Conservation (phyloP, 1,140 invertebrate genomes). For the Drosophila hydei region DNA sequence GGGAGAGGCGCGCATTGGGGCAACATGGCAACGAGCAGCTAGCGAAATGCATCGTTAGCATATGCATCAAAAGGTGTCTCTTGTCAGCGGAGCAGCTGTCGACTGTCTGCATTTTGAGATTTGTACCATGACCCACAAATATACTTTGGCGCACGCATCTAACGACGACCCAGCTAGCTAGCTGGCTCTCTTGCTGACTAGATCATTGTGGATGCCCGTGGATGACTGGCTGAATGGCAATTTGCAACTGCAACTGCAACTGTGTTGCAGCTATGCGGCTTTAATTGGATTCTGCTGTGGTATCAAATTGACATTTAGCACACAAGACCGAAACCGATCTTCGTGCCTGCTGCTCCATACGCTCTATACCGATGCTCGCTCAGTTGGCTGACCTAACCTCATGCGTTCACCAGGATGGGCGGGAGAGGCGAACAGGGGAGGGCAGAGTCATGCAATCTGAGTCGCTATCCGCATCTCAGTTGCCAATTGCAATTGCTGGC, state of each 20-base stretch:
- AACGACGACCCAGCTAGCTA: constrained; percentile 50
- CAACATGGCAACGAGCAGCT: not conserved
- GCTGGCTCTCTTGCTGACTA: not conserved
- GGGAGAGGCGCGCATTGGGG: not conserved
- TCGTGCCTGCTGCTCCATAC: constrained; percentile 6
- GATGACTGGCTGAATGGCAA: constrained; percentile 42
- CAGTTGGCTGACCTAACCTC: constrained; percentile 70
- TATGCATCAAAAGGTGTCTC: constrained; percentile 77
- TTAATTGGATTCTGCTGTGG: constrained; percentile 75
- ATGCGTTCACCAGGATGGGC: constrained; percentile 41
- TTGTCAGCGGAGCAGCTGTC: constrained; percentile 67
- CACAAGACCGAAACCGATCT: constrained; percentile 46
- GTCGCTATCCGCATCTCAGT: constrained; percentile 24
- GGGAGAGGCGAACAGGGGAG: not conserved
- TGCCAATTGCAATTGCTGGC: constrained; percentile 55
- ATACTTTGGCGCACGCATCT: constrained; percentile 74
- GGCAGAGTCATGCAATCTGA: constrained; percentile 21
- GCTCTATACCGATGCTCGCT: constrained; percentile 26
- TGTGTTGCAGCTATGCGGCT: constrained; percentile 43
- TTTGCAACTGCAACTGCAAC: constrained; percentile 68
- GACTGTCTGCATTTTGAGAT: constrained; percentile 58
- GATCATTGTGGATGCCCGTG: not conserved
- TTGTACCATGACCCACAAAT: constrained; percentile 80
- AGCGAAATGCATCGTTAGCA: constrained; percentile 67
- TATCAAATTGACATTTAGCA: constrained; percentile 82